Percentiles rank a stretch among this genome's conserved stretches.
Evolutionary conservation across 2,888 invertebrate species (phyloP).

Genomic region (Apamea sordens): DNA sequence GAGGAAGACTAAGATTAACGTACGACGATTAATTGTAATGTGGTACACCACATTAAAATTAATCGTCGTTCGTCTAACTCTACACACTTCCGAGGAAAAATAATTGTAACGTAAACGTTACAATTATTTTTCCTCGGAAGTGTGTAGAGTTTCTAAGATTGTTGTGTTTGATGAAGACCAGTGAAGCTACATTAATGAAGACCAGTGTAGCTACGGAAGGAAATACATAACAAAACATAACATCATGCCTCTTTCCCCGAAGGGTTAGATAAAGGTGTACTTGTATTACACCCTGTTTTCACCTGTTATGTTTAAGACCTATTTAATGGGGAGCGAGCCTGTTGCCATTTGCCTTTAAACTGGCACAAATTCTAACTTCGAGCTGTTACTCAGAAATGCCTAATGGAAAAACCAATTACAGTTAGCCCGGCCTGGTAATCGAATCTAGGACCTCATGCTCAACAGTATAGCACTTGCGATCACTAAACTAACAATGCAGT

Average conservation of each 20-base stretch:
- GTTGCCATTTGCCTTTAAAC: neutral
- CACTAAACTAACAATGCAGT: neutral
- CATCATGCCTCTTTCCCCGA: neutral
- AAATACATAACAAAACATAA: neutral
- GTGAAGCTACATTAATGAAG: neutral
- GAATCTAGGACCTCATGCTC: too few species aligned
- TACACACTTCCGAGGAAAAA: too few species aligned
- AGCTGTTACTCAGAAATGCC: neutral
- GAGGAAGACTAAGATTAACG: conserved; percentile 39
- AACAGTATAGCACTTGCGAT: neutral
- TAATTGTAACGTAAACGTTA: too few species aligned
- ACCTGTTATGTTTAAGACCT: neutral
- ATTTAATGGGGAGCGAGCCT: neutral
- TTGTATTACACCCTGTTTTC: neutral
- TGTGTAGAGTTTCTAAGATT: conserved; percentile 9
- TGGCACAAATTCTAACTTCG: neutral
- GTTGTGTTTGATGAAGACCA: conserved; percentile 25
- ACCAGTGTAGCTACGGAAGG: neutral
- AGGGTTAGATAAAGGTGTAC: neutral
- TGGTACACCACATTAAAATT: too few species aligned
- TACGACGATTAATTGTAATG: conserved; percentile 42
- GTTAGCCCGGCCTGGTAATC: too few species aligned
- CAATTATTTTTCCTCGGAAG: conserved; percentile 2
- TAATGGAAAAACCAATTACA: neutral
- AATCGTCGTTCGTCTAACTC: too few species aligned